phyloP scores from a whole-genome alignment of 2,113 vertebrate genomes.

The Ochotona princeps region DNA sequence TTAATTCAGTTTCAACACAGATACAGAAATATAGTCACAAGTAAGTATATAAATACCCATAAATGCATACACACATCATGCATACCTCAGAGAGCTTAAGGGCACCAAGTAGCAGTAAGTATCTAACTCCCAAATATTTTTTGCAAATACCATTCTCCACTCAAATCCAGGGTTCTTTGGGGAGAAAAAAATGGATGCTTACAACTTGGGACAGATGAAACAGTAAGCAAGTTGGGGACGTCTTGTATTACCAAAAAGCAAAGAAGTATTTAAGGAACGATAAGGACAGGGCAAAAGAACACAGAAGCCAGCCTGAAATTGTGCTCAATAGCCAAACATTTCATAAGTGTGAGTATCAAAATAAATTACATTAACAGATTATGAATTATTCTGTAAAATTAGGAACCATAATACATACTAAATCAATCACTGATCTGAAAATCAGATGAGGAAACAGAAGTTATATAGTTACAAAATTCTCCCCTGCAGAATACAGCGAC shows the following conservation, averaged over 20 bases:
- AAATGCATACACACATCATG: background rate
- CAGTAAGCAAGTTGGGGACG: background rate
- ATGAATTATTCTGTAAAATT: background rate
- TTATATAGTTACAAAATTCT: constrained; percentile 21
- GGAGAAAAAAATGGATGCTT: background rate
- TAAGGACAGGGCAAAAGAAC: background rate
- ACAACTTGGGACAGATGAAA: background rate
- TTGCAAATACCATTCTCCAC: background rate
- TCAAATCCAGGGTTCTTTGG: background rate
- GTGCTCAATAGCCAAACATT: background rate
- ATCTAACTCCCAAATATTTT: background rate
- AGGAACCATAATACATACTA: background rate
- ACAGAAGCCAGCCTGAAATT: background rate
- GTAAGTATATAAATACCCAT: background rate
- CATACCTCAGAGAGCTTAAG: background rate
- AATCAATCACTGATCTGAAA: background rate
- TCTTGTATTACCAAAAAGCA: background rate
- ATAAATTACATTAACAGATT: background rate
- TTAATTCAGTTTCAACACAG: background rate
- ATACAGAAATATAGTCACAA: background rate
- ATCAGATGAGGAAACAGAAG: background rate
- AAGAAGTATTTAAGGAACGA: background rate
- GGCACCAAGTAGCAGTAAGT: background rate
- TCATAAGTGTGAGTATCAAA: background rate
- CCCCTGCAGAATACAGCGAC: background rate